Evolutionary conservation across 1,140 invertebrate species (phyloP), one percentile per base, ranked within the genome.

Genomic region (Babylonia areolata): DNA sequence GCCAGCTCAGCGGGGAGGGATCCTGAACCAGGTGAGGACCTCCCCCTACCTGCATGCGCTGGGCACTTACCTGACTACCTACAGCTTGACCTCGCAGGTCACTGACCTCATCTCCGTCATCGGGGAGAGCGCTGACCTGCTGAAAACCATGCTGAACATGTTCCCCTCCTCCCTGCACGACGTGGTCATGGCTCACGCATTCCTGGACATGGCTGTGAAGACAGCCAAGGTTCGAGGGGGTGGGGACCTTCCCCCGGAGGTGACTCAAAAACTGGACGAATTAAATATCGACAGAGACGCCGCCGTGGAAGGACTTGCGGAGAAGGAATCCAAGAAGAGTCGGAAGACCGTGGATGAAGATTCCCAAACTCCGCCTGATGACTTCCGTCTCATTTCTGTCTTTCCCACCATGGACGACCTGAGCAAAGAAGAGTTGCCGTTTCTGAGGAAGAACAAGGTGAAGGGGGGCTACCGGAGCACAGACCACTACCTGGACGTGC

Each of bases 401-500:
- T 86, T 92, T 35, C 94, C 94, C n/a, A 87, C 86, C 31, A 84
- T 81, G 23, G 85, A 85, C 33, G 94, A 94, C 82, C 86, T 95
- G 9, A 37, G 89, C 17, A 79, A 79, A 11, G 82, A 90, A 23
- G 86, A 88, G 64, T 81, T 87, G 73, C 92, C 93, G 12, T 96
- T 95, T 93, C 88, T 97, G 15, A 93, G 95, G 3, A 94, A 95
- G 31, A 96, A 75, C 91, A 95, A 96, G 75, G 90, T 95, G 0
- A 89, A 95, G 71, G 96, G 96, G 3, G 90, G 93, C 0, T 97
- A 97, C 91, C 86, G 92, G 9, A 93, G 95, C 92, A 94, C 96
- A 0, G 95, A 96, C 37, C 95, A 97, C 89, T 98, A 98, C 91
- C 93, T 98, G 9, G 96, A 97, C 90, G 95, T 96, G 0, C 97